Evolutionary conservation across 2,797 vertebrate genomes (phyloP).

Genomic region (Enteromius afrohamiltoni): DNA sequence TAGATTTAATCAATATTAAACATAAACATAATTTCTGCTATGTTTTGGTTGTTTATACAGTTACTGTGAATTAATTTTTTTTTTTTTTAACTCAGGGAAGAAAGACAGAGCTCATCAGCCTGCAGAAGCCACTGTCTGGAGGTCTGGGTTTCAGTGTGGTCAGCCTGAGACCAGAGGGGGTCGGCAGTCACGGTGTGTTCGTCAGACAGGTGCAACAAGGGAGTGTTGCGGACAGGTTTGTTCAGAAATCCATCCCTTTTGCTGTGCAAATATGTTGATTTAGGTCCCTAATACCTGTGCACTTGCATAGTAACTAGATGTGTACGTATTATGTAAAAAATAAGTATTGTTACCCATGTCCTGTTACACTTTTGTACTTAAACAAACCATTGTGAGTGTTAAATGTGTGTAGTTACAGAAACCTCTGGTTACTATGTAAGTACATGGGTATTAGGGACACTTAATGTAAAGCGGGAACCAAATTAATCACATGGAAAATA

Average conservation of each 20-base stretch:
- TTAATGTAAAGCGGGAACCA: too few species aligned
- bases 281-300: background rate
- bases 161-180: conserved; percentile 81
- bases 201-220: conserved; percentile 91
- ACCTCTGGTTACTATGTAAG: too few species aligned
- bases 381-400: too few species aligned
- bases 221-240: conserved; percentile 87
- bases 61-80: background rate
- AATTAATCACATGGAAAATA: background rate
- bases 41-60: background rate
- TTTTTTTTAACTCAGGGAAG: conserved; percentile 78
- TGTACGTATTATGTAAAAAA: too few species aligned
- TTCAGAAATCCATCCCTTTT: background rate
- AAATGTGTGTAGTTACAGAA: too few species aligned
- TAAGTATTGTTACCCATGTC: too few species aligned
- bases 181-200: conserved; percentile 84
- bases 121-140: conserved; percentile 85
- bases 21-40: background rate
- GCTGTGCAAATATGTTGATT: background rate
- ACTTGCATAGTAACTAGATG: too few species aligned
- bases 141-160: conserved; percentile 96
- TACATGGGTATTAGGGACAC: too few species aligned
- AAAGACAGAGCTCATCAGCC: conserved; percentile 82
- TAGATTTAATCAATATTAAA: too few species aligned
- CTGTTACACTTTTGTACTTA: too few species aligned